Evolutionary conservation across 2,888 invertebrate species (phyloP).

Genomic region (Osedax fenrisi): DNA sequence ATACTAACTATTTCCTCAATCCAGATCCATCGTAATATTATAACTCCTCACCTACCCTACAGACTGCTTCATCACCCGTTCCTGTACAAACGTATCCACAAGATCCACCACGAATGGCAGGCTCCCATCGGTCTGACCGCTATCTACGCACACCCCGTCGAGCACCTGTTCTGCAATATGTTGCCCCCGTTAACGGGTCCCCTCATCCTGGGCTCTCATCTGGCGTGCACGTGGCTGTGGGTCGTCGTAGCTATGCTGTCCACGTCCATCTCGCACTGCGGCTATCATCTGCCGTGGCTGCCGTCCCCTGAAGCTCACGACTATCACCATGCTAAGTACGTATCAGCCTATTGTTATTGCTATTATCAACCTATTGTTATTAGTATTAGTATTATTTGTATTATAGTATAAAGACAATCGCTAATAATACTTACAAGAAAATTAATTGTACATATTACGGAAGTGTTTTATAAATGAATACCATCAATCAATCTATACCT

Average conservation of each 20-base stretch:
- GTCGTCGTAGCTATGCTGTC: slow-evolving; percentile 64
- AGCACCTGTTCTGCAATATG: slow-evolving; percentile 65
- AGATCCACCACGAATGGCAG: slow-evolving; percentile 76
- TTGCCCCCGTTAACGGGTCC: slow-evolving; percentile 62
- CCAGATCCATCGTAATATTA: no score
- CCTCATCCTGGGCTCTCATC: slow-evolving; percentile 57
- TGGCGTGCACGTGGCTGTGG: slow-evolving; percentile 59
- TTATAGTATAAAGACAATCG: no score
- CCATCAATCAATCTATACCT: no score
- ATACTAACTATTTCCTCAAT: no score
- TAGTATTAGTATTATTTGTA: no score
- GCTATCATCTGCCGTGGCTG: slow-evolving; percentile 73
- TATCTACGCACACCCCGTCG: slow-evolving; percentile 67
- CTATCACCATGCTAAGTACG: slow-evolving; percentile 68
- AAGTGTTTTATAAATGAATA: no score
- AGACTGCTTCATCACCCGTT: slow-evolving; percentile 64
- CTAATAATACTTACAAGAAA: no score
- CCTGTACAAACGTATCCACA: slow-evolving; percentile 70
- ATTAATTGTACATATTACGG: no score
- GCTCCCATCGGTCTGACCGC: slow-evolving; percentile 72
- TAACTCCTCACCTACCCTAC: slow-evolving; percentile 36
- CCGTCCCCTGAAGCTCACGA: slow-evolving; percentile 76
- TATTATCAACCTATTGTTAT: no score
- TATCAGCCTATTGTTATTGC: no score
- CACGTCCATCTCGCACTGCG: slow-evolving; percentile 70